Percentiles rank a stretch among this genome's conserved stretches.
These are phyloP conservation scores for Lordiphosa mommai DNA, from an alignment of 1,140 invertebrate genomes.

Conservation along the genomic window DNA sequence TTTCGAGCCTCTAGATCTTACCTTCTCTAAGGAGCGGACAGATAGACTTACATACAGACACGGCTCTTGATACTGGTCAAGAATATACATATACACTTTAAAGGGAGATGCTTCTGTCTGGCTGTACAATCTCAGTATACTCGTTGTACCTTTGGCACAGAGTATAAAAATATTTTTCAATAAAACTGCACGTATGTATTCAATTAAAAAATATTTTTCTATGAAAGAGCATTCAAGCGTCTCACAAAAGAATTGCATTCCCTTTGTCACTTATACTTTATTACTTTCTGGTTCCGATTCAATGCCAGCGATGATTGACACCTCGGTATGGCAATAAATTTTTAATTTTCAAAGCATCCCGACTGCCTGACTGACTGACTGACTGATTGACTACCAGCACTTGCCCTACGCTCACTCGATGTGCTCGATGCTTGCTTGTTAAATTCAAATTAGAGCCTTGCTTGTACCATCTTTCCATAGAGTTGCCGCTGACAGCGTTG, in stretches of 20 bases:
- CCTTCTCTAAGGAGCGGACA: too few species aligned
- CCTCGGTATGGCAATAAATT: slow-evolving; percentile 67
- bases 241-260: neutral
- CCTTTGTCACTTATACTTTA: slow-evolving; percentile 24
- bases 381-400: slow-evolving; percentile 3
- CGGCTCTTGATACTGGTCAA: too few species aligned
- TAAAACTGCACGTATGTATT: neutral
- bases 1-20: too few species aligned
- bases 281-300: slow-evolving; percentile 29
- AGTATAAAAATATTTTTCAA: too few species aligned
- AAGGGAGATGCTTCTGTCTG: too few species aligned
- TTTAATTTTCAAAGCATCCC: slow-evolving; percentile 69
- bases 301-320: slow-evolving; percentile 61
- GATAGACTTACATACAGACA: too few species aligned
- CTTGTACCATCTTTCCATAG: slow-evolving; percentile 16
- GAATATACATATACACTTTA: too few species aligned
- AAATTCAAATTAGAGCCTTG: slow-evolving; percentile 74
- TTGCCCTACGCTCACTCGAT: slow-evolving; percentile 6
- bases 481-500: slow-evolving; percentile 67
- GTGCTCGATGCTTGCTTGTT: slow-evolving; percentile 49
- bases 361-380: slow-evolving; percentile 23
- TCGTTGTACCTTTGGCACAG: neutral
- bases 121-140: too few species aligned
- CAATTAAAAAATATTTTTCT: too few species aligned
- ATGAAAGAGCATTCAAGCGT: slow-evolving; percentile 4